Evolutionary conservation across 2,888 invertebrate species (phyloP).

Genomic region (Lottia scabra): DNA sequence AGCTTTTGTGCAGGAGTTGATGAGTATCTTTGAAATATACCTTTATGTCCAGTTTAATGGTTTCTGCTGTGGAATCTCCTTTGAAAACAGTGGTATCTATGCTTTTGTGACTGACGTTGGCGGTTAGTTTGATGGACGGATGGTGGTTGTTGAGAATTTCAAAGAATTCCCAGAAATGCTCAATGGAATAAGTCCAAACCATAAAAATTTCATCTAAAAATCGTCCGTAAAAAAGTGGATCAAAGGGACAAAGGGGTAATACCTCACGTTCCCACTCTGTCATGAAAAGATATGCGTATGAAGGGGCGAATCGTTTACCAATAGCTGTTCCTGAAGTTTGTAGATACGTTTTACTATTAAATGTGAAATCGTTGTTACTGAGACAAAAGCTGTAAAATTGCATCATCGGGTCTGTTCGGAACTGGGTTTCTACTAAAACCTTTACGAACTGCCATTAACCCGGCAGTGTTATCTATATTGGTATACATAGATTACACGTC

Average conservation of each 20-base stretch:
- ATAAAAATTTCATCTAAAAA: not conserved
- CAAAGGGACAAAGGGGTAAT: too few species aligned
- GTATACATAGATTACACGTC: not conserved
- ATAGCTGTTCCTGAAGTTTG: not conserved
- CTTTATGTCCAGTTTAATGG: not conserved
- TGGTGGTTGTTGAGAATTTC: not conserved
- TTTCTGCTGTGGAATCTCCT: not conserved
- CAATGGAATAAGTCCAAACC: not conserved
- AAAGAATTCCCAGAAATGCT: not conserved
- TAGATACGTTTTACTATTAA: not conserved
- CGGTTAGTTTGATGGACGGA: not conserved
- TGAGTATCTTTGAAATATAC: not conserved
- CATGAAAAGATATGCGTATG: not conserved
- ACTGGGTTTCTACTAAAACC: too few species aligned
- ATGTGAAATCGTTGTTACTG: not conserved
- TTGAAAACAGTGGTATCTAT: not conserved
- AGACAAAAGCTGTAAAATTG: not conserved
- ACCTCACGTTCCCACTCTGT: not conserved
- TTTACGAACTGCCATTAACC: not conserved
- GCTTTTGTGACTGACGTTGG: not conserved
- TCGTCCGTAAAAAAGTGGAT: not conserved
- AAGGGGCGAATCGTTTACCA: not conserved
- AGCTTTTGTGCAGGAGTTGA: not conserved
- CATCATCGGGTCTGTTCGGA: too few species aligned
- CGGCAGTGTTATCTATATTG: not conserved